Conservation (phyloP, 2,888 invertebrate genomes). For the Epinotia bilunana region DNA sequence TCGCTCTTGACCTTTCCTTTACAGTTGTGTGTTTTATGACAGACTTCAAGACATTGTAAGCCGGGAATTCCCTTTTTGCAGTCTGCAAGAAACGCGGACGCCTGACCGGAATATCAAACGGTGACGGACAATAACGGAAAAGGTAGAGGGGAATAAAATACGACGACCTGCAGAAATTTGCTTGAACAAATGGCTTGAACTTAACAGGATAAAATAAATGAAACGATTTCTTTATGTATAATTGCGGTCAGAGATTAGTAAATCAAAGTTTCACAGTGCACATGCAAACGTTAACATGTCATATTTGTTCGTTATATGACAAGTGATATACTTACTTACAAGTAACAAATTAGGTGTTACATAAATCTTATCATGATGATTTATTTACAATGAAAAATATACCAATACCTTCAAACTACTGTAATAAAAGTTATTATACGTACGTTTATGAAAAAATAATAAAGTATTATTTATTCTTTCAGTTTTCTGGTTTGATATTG, state of each 20-base stretch:
- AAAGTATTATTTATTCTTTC: too few species aligned
- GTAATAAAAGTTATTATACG: too few species aligned
- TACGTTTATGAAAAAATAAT: too few species aligned
- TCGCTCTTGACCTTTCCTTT: conserved; percentile 24
- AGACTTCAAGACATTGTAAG: conserved; percentile 17
- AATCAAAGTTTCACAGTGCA: neutral
- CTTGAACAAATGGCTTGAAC: neutral
- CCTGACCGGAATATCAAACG: conserved; percentile 38
- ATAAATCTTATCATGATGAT: too few species aligned
- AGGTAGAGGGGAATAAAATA: neutral
- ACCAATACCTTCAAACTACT: too few species aligned
- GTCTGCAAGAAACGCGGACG: conserved; percentile 27
- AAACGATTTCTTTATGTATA: neutral
- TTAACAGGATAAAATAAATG: neutral
- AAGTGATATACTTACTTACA: too few species aligned
- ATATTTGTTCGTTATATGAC: too few species aligned
- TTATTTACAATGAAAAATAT: too few species aligned
- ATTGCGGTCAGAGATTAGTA: neutral
- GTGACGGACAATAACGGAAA: conserved; percentile 29
- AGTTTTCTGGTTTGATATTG: too few species aligned
- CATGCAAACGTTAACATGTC: conserved; percentile 2
- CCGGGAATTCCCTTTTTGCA: conserved; percentile 29
- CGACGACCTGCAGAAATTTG: neutral
- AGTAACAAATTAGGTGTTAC: too few species aligned
- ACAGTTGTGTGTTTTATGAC: conserved; percentile 38